Percentiles rank a stretch among this genome's conserved stretches.
These are phyloP conservation scores for Microdon myrmicae DNA, from an alignment of 2,888 invertebrate genomes.

Conservation along the genomic window DNA sequence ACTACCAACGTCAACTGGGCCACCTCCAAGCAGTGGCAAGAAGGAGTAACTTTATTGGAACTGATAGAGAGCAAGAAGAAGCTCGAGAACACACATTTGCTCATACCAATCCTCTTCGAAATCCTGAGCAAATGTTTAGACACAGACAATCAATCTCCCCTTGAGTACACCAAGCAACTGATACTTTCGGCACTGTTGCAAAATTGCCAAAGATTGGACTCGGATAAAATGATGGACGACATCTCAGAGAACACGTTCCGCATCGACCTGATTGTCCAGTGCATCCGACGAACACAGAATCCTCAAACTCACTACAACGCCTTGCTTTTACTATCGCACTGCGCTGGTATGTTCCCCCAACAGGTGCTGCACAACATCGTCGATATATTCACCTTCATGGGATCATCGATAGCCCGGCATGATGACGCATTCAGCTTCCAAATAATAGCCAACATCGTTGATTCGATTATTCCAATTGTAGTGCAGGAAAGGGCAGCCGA, in stretches of 20 bases:
- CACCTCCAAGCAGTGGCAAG: conserved; percentile 78
- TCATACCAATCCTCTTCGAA: conserved; percentile 82
- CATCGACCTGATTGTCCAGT: conserved; percentile 75
- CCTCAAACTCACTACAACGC: conserved; percentile 97
- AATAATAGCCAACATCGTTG: conserved; percentile 88
- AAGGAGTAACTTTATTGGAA: conserved; percentile 83
- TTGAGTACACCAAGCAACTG: conserved; percentile 91
- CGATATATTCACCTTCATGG: conserved; percentile 98
- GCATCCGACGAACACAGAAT: conserved; percentile 89
- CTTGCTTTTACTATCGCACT: conserved; percentile 81
- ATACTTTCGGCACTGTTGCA: conserved; percentile 81
- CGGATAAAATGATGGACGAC: conserved; percentile 63
- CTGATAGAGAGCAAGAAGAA: conserved; percentile 87
- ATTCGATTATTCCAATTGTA: conserved; percentile 88
- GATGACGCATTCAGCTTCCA: conserved; percentile 96
- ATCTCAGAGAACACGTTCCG: conserved; percentile 67
- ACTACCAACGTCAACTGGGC: conserved; percentile 65
- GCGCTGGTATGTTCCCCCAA: conserved; percentile 81
- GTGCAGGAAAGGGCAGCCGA: conserved; percentile 67
- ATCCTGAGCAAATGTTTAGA: conserved; percentile 81
- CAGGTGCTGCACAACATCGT: conserved; percentile 93
- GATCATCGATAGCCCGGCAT: conserved; percentile 88
- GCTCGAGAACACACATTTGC: conserved; percentile 72
- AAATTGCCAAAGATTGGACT: conserved; percentile 72
- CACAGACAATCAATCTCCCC: conserved; percentile 81